Evolutionary conservation across 1,140 invertebrate genomes (phyloP), one percentile per base, ranked within the genome.

Genomic region (Brachionus angularis): DNA sequence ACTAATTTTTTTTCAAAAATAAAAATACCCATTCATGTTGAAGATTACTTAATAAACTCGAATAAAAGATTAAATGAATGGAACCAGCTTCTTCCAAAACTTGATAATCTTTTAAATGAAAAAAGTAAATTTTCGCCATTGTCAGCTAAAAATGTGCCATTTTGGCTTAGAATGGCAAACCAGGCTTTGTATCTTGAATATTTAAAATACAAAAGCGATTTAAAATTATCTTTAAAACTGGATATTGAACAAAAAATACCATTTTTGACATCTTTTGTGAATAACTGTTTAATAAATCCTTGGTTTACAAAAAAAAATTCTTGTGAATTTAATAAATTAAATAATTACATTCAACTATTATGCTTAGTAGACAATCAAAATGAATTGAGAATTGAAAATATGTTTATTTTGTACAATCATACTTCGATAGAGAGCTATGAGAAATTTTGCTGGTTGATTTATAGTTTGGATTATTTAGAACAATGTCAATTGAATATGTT

Each of bases 111-210:
- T 2, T 18, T 50, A 18, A 12, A n/a, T 21, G 23, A 29, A 18
- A 47, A 50, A 1, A 21, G 18, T 18, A 34, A 47, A 42, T 10
- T 42, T 23, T 7, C 31, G 5, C n/a, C 31, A 36, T 49, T 23
- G 62, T 18, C 42, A 0, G 36, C 33, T 46, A 34, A 18, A n/a
- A 33, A 67, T 14, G 42, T 27, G 5, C 62, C 62, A 21, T 67
- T 67, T 47, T 67, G 62, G 62, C 14, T 67, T 8, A 29, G 62
- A 8, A 33, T 67, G 62, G 62, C 62, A 31, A 67, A 67, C 23
- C 62, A 67, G 29, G 62, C 62, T 16, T 23, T 47, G 12, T 67
- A 47, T 46, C 10, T 67, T 5, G 27, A 67, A 25, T 67, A 47
- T 21, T 7, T 25, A 7, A n/a, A 25, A 47, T 7, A 46, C 10